phyloP scores from a whole-genome alignment of 2,113 vertebrate genomes.

The Stigmatopora argus region DNA sequence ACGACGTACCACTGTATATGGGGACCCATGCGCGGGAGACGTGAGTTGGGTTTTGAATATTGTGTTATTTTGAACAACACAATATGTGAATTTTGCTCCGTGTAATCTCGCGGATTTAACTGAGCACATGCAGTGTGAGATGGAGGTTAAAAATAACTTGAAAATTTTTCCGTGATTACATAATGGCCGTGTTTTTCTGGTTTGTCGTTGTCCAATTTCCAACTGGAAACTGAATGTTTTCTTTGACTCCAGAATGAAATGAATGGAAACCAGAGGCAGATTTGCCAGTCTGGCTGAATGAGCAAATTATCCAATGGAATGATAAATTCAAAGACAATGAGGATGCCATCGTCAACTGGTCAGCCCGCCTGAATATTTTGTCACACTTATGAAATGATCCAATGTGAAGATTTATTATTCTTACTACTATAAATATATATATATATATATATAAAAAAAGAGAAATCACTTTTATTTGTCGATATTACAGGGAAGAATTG shows the following conservation, averaged over 20 bases:
- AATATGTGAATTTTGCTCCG: no score
- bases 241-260: not conserved
- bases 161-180: no score
- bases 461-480: conserved; percentile 83
- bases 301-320: no score
- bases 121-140: no score
- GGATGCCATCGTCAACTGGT: conserved; percentile 79
- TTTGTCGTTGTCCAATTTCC: not conserved
- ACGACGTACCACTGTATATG: no score
- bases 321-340: conserved; percentile 59
- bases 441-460: no score
- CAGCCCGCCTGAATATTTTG: conserved; percentile 70
- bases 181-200: not conserved
- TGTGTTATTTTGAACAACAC: no score
- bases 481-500: conserved; percentile 80
- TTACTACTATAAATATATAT: conserved; percentile 75
- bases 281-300: no score
- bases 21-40: no score
- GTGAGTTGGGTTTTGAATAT: no score
- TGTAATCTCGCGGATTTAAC: no score
- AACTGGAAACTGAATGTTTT: not conserved
- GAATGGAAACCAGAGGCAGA: not conserved
- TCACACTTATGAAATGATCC: conserved; percentile 75
- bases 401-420: conserved; percentile 79
- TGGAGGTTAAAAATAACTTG: no score